Conservation (phyloP, 2,888 invertebrate species). For the Meliscaeva auricollis region DNA sequence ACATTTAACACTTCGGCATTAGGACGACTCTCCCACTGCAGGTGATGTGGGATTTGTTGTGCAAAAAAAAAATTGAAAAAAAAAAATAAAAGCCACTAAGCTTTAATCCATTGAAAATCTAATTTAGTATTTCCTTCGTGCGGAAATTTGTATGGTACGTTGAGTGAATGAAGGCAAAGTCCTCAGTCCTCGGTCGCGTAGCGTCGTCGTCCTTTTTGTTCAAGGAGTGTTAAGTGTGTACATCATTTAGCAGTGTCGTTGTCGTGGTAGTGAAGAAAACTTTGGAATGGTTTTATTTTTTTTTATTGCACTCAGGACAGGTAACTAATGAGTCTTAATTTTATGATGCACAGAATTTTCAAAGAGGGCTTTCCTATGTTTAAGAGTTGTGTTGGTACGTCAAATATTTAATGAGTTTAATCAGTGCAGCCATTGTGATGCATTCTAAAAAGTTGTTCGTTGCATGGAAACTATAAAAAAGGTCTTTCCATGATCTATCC, state of each 20-base stretch:
- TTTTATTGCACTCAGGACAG: conserved; percentile 9
- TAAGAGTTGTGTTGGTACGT: neutral
- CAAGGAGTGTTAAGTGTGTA: conserved; percentile 33
- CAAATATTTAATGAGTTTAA: too few relatives aligned
- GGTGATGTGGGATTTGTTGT: conserved; percentile 20
- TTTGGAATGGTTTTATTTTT: neutral
- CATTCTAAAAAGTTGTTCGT: too few relatives aligned
- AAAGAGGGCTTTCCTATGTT: neutral
- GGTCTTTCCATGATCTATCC: too few relatives aligned
- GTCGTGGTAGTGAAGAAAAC: neutral
- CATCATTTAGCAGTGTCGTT: conserved; percentile 19
- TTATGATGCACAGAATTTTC: conserved; percentile 37
- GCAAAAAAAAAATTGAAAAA: neutral
- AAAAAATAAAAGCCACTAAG: neutral
- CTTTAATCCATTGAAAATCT: conserved; percentile 59
- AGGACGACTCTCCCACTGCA: conserved; percentile 25
- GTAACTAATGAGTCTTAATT: conserved; percentile 56
- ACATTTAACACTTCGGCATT: conserved; percentile 54
- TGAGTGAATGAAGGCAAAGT: conserved; percentile 17
- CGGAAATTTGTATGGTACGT: conserved; percentile 12
- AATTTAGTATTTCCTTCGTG: conserved; percentile 59
- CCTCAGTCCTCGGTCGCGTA: neutral
- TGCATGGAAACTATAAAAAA: too few relatives aligned
- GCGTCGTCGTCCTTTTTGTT: neutral
- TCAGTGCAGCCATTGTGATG: too few relatives aligned